These are phyloP conservation scores for Penaeus monodon DNA, from an alignment of 2,888 invertebrate species.

Conservation along the genomic window DNA sequence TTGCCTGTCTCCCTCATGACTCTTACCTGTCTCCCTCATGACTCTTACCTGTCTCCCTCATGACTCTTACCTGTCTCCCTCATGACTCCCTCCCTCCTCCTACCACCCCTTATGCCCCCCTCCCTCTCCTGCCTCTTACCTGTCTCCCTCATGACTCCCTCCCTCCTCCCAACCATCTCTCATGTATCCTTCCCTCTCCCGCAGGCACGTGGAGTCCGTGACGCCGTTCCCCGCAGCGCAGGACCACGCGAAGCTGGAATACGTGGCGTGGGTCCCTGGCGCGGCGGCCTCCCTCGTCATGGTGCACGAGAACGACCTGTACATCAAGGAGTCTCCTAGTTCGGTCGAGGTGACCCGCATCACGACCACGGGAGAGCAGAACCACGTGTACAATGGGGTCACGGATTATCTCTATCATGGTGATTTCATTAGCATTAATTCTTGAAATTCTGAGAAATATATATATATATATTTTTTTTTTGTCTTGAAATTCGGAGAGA, in stretches of 20 bases:
- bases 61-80: not conserved
- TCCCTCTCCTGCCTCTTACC: no score
- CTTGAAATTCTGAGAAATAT: no score
- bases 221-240: slow-evolving; percentile 57
- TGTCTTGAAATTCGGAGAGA: no score
- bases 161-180: not conserved
- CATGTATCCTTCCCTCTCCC: not conserved
- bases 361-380: slow-evolving; percentile 51
- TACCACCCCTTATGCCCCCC: not conserved
- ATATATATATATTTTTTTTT: not conserved
- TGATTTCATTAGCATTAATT: not conserved
- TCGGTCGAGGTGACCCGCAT: slow-evolving; percentile 57
- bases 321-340: slow-evolving; percentile 53
- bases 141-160: not conserved
- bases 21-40: no score
- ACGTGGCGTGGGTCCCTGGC: slow-evolving; percentile 59
- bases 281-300: slow-evolving; percentile 49
- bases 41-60: not conserved
- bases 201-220: slow-evolving; percentile 59
- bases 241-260: slow-evolving; percentile 52
- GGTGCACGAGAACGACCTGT: slow-evolving; percentile 60
- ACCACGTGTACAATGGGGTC: slow-evolving; percentile 58
- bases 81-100: not conserved
- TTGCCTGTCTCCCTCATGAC: not conserved
- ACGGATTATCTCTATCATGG: slow-evolving; percentile 62